These are phyloP conservation scores for Lepidotrigona ventralis DNA, from an alignment of 1,140 invertebrate species.

Conservation along the genomic window DNA sequence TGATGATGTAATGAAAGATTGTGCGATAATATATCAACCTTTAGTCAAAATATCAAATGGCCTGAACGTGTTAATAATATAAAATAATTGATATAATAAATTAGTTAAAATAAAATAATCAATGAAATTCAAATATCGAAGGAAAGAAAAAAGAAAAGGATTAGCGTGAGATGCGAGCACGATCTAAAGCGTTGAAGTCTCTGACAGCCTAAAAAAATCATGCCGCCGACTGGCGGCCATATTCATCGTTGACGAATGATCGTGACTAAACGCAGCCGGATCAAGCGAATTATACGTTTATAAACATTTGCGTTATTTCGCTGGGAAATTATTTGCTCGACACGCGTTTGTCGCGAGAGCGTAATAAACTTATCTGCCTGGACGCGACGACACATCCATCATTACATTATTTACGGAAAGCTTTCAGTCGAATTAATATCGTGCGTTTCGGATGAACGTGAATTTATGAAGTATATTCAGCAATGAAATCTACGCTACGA, in stretches of 20 bases:
- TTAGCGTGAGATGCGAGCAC: background rate
- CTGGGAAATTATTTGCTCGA: slow-evolving; percentile 20
- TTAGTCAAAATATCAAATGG: too few species aligned
- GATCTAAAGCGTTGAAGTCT: slow-evolving; percentile 32
- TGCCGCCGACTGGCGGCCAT: background rate
- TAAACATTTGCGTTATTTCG: slow-evolving; percentile 25
- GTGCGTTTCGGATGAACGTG: slow-evolving; percentile 17
- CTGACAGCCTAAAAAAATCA: slow-evolving; percentile 43
- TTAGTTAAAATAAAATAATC: too few species aligned
- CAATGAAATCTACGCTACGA: background rate
- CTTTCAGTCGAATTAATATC: slow-evolving; percentile 27
- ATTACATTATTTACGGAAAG: slow-evolving; percentile 31
- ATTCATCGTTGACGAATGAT: slow-evolving; percentile 8
- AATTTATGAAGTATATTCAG: slow-evolving; percentile 41
- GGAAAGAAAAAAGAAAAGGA: too few species aligned
- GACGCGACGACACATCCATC: slow-evolving; percentile 18
- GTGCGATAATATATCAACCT: too few species aligned
- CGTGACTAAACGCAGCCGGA: background rate
- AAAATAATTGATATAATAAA: too few species aligned
- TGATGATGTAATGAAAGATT: too few species aligned
- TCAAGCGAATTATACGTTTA: background rate
- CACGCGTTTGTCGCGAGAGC: background rate
- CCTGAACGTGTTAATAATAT: too few species aligned
- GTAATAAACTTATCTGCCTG: slow-evolving; percentile 32
- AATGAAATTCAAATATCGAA: too few species aligned